These are phyloP conservation scores for Silurus aristotelis DNA, from an alignment of 2,797 vertebrate species.

Conservation along the genomic window DNA sequence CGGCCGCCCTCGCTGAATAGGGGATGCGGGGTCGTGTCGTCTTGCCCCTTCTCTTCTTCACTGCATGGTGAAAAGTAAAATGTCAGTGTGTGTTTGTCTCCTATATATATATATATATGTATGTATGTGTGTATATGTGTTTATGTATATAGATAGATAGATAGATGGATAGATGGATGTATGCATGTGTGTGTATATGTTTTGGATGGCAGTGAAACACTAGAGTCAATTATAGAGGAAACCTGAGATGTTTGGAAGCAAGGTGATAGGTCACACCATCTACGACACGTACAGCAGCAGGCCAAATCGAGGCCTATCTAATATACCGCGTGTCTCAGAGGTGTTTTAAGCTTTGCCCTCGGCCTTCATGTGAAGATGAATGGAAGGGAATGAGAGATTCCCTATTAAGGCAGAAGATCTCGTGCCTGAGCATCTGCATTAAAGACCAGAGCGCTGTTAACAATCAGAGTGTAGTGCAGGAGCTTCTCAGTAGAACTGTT, in stretches of 20 bases:
- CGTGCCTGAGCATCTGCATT: constrained; percentile 10
- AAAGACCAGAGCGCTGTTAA: constrained; percentile 15
- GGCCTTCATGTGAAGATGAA: constrained; percentile 20
- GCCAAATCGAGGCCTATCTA: not conserved
- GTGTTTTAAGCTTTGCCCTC: constrained; percentile 21
- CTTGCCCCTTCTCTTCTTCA: constrained; percentile 57
- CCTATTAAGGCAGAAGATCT: constrained; percentile 51
- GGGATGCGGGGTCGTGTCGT: constrained; percentile 50
- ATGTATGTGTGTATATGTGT: too few relatives aligned
- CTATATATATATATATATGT: too few relatives aligned
- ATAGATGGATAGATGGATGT: too few relatives aligned
- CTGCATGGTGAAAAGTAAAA: constrained; percentile 40
- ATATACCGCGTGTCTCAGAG: not conserved
- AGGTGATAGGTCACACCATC: not conserved
- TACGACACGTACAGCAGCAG: not conserved
- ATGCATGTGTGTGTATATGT: not conserved
- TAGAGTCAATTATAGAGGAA: constrained; percentile 15
- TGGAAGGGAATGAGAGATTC: constrained; percentile 33
- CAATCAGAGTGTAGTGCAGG: not conserved
- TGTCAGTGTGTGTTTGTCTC: constrained; percentile 2
- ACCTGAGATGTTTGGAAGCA: constrained; percentile 18
- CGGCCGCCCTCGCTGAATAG: constrained; percentile 45
- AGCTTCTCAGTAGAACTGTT: not conserved
- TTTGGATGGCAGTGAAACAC: not conserved
- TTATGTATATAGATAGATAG: too few relatives aligned